Conservation (phyloP, 1,140 invertebrate genomes). For the Spodoptera litura region DNA sequence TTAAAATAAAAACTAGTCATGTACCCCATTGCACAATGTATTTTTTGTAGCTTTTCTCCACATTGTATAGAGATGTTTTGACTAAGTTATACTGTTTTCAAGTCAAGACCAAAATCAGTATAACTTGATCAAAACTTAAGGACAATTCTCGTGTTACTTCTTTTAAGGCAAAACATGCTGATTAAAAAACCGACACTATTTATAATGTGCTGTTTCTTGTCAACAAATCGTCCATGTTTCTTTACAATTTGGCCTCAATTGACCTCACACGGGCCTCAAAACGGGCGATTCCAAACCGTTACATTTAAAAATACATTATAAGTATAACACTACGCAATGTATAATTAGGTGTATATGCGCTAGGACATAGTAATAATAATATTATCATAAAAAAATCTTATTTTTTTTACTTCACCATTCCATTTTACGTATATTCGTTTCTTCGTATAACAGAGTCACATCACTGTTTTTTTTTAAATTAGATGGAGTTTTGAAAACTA, state of each 20-base stretch:
- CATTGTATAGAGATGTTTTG: too few relatives aligned
- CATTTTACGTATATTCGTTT: constrained; percentile 82
- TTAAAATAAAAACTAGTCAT: too few relatives aligned
- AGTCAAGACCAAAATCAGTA: too few relatives aligned
- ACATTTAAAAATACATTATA: constrained; percentile 72
- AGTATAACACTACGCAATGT: constrained; percentile 57
- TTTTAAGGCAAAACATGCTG: too few relatives aligned
- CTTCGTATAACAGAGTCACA: constrained; percentile 73
- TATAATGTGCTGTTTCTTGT: too few relatives aligned
- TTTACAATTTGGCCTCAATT: neutral
- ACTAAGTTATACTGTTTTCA: too few relatives aligned
- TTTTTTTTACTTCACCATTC: constrained; percentile 66
- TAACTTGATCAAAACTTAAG: too few relatives aligned
- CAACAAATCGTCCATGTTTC: constrained; percentile 17
- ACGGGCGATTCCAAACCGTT: constrained; percentile 56
- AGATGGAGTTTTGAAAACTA: constrained; percentile 19
- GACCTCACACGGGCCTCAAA: neutral
- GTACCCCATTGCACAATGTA: too few relatives aligned
- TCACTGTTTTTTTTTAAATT: constrained; percentile 46
- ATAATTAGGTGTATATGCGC: constrained; percentile 68
- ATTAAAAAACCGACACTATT: too few relatives aligned
- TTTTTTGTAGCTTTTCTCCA: too few relatives aligned
- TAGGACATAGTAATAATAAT: constrained; percentile 46
- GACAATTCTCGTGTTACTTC: too few relatives aligned
- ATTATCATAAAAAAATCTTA: constrained; percentile 72